Conservation (phyloP, 2,888 invertebrate species). For the Xylota sylvarum region DNA sequence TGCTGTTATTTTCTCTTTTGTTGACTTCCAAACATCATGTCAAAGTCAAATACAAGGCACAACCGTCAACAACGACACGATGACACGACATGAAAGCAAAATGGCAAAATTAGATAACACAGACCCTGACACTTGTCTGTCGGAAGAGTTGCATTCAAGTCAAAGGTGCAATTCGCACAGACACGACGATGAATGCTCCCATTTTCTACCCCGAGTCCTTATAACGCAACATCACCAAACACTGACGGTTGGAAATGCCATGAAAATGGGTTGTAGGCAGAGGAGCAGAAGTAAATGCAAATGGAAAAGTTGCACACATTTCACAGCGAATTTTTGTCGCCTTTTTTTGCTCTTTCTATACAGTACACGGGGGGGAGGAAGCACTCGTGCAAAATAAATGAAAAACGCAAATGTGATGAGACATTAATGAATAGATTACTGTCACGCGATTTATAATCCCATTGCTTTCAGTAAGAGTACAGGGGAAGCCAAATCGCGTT, state of each 20-base stretch:
- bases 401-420: constrained; percentile 78
- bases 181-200: constrained; percentile 47
- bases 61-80: constrained; percentile 67
- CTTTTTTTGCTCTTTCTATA: neutral
- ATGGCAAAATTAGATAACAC: constrained; percentile 72
- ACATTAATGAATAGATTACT: constrained; percentile 79
- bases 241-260: constrained; percentile 29
- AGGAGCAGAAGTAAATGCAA: constrained; percentile 14
- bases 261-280: constrained; percentile 37
- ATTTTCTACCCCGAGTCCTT: constrained; percentile 43
- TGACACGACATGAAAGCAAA: constrained; percentile 70
- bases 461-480: constrained; percentile 33
- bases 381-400: constrained; percentile 67
- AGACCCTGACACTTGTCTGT: constrained; percentile 72
- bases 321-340: constrained; percentile 17
- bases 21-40: constrained; percentile 55
- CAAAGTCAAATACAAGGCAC: constrained; percentile 67
- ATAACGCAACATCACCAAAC: constrained; percentile 56
- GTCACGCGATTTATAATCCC: constrained; percentile 78
- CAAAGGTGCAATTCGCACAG: constrained; percentile 69
- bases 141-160: constrained; percentile 70
- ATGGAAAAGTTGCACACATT: constrained; percentile 43
- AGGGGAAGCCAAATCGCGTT: constrained; percentile 29
- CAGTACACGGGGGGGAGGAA: constrained; percentile 5
- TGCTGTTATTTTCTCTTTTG: constrained; percentile 22